A percentile compares a stretch with the other conserved stretches of the same genome.
These are phyloP conservation scores for Parauchenoglanis punctatus DNA, from an alignment of 2,797 vertebrate species.

Conservation along the genomic window DNA sequence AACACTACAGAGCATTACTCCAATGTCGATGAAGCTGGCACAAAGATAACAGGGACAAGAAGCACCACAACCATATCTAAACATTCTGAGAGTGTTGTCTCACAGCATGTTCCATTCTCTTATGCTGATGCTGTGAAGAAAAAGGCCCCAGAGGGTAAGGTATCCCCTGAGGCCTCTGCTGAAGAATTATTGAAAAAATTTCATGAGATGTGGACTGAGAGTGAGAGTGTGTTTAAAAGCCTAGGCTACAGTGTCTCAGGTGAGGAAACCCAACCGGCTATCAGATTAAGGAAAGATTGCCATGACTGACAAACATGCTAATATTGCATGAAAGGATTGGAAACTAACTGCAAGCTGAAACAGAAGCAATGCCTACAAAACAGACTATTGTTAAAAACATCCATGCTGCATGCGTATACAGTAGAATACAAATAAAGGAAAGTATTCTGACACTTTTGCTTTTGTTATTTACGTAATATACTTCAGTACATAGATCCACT, in stretches of 20 bases:
- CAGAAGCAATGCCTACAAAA: slow-evolving; percentile 5
- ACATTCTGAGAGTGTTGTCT: slow-evolving; percentile 69
- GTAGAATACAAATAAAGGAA: neutral
- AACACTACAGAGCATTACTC: slow-evolving; percentile 76
- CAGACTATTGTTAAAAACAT: neutral
- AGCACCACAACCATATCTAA: slow-evolving; percentile 68
- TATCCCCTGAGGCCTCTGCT: slow-evolving; percentile 69
- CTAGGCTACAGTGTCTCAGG: slow-evolving; percentile 80
- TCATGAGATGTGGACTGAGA: slow-evolving; percentile 86
- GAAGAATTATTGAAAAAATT: slow-evolving; percentile 83
- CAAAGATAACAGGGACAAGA: slow-evolving; percentile 71
- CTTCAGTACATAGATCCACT: neutral
- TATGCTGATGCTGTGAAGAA: slow-evolving; percentile 88
- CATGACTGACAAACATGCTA: slow-evolving; percentile 77
- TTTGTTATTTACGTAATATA: neutral
- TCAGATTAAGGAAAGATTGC: slow-evolving; percentile 75
- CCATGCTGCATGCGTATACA: slow-evolving; percentile 27
- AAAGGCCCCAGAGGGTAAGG: slow-evolving; percentile 71
- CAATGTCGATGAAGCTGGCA: slow-evolving; percentile 75
- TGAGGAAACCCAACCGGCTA: slow-evolving; percentile 71
- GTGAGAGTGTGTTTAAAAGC: slow-evolving; percentile 83
- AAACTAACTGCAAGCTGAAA: slow-evolving; percentile 48
- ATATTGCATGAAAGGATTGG: slow-evolving; percentile 67
- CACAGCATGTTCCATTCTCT: slow-evolving; percentile 77
- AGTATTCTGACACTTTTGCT: neutral